These are phyloP conservation scores for Echinarachnius parma DNA, from an alignment of 53 echinoderm and acorn worm genomes.

Conservation along the genomic window DNA sequence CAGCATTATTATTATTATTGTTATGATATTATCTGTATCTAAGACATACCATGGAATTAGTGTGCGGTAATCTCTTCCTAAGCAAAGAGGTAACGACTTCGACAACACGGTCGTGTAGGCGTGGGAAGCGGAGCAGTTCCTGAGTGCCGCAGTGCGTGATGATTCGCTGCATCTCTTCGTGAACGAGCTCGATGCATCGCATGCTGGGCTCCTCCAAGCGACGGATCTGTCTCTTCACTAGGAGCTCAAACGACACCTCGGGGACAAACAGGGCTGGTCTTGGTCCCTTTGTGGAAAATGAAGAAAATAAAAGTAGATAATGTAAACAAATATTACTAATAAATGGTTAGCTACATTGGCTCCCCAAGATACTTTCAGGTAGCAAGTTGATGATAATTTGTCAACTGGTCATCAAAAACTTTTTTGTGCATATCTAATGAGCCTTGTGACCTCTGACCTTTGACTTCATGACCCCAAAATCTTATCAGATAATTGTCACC, in stretches of 20 bases:
- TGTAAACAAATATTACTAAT: too few species aligned
- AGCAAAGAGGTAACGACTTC: constrained; percentile 89
- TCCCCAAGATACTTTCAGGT: too few species aligned
- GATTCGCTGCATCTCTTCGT: constrained; percentile 99
- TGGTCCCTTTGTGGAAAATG: constrained; percentile 97
- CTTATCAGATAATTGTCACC: too few species aligned
- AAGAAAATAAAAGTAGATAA: too few species aligned
- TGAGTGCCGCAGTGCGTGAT: constrained; percentile 96
- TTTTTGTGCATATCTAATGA: too few species aligned
- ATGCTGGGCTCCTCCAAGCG: constrained; percentile 93
- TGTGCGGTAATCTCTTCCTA: constrained; percentile 71
- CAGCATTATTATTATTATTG: too few species aligned
- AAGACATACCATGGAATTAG: constrained; percentile 86
- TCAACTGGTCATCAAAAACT: too few species aligned
- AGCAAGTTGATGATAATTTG: too few species aligned
- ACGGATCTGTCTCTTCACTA: constrained; percentile 91
- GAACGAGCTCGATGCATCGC: constrained; percentile 95
- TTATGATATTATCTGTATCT: too few species aligned
- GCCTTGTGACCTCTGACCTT: too few species aligned
- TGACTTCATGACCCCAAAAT: too few species aligned
- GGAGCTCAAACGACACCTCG: constrained; percentile 96
- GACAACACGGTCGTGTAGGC: constrained; percentile 81
- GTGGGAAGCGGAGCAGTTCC: constrained; percentile 90
- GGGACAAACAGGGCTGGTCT: constrained; percentile 98
- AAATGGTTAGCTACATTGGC: too few species aligned